Base-by-base conservation (phyloP, 2,888 invertebrate species). In the Meloe dianella region DNA sequence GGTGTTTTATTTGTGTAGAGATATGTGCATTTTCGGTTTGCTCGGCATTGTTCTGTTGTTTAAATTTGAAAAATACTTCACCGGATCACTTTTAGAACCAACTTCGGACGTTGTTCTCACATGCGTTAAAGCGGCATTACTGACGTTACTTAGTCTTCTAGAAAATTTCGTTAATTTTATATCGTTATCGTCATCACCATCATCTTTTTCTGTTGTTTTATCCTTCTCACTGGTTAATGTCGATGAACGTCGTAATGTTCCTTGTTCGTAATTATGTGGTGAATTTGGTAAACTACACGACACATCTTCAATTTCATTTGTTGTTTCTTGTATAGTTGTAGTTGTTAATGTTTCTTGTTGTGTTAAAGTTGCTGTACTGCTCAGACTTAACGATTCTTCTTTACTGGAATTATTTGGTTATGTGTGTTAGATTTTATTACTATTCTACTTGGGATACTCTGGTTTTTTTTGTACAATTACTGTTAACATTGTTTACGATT, bases 61-160 rank as follows among this genome's bases (percentile, higher is more conserved):
- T 57, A 22, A 54, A 38, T 38, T 30, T 14, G 38, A 64, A 61
- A 66, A 69, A 75, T 79, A 77, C 77, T 76, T 73, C 82, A 84
- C 84, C 83, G 82, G 82, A 78, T 83, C 83, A 80, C 83, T 84
- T 81, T 81, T 83, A 76, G 82, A 80, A 78, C 79, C 77, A 61
- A 74, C 68, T 70, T 78, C 73, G 67, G 76, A 75, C 72, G 77
- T 73, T 75, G 74, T 74, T 86, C 88, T 86, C 84, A 90, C 90
- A 84, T 90, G 89, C 65, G 89, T 90, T 69, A 90, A 82, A 29
- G 89, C 89, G 57, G 86, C 86, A 67, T 86, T 88, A 74, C 85
- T 85, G 60, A 86, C 87, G 68, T 85, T 86, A 65, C 87, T 86
- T 54, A 86, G 85, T 73, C 81, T 78, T 69, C 87, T 75, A 14